Conservation (phyloP, 1,140 invertebrate species). For the Zaprionus inermis region DNA sequence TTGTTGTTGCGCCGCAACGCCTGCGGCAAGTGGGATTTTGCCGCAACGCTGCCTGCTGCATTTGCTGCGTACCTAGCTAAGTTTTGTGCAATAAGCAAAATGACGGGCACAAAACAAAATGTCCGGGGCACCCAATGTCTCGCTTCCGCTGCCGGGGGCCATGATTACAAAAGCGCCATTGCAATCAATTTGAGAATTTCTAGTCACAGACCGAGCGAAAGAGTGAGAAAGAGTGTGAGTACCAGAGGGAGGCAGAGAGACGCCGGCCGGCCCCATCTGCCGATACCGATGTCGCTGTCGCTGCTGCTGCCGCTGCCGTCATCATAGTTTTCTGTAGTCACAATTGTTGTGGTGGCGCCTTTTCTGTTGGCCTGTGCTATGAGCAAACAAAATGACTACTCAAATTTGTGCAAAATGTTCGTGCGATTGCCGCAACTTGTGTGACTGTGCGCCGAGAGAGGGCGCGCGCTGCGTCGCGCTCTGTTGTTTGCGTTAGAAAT, state of each 20-base stretch:
- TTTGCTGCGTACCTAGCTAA: constrained; percentile 70
- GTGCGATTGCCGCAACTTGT: constrained; percentile 65
- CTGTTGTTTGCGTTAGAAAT: constrained; percentile 51
- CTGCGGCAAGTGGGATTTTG: constrained; percentile 17
- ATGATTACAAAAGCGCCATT: constrained; percentile 54
- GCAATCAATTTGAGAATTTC: constrained; percentile 46
- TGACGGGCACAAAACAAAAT: constrained; percentile 84
- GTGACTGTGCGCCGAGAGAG: constrained; percentile 8
- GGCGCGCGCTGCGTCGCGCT: neutral
- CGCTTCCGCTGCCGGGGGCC: constrained; percentile 57
- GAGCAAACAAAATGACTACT: constrained; percentile 84
- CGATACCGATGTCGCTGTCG: neutral
- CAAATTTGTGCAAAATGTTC: constrained; percentile 80
- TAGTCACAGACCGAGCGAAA: neutral
- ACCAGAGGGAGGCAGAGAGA: neutral
- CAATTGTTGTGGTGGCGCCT: constrained; percentile 39
- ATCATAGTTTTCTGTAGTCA: constrained; percentile 36
- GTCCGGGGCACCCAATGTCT: constrained; percentile 62
- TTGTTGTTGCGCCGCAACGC: constrained; percentile 28
- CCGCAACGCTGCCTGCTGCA: neutral
- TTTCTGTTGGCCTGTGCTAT: constrained; percentile 81
- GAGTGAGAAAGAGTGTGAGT: neutral
- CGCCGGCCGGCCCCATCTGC: constrained; percentile 4
- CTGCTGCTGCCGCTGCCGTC: constrained; percentile 1
- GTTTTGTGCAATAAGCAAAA: constrained; percentile 83